A percentile compares a stretch with the other conserved stretches of the same genome.
phyloP scores from a whole-genome alignment of 2,888 invertebrate species.

The Cheilosia soror region DNA sequence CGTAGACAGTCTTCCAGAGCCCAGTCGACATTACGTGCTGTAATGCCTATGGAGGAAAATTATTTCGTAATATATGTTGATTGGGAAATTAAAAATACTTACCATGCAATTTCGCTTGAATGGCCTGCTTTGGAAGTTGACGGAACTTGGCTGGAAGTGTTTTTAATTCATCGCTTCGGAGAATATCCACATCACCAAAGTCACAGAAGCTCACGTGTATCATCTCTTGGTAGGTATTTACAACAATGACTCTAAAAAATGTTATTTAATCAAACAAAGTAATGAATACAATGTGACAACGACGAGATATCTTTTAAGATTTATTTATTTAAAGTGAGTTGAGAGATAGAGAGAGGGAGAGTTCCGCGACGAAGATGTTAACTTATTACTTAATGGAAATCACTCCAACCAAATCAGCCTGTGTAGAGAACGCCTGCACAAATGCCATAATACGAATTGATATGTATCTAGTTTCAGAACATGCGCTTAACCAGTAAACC shows the following conservation, averaged over 20 bases:
- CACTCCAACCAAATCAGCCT: too few relatives aligned
- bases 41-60: slow-evolving; percentile 83
- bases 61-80: not conserved
- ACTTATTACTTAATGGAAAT: too few relatives aligned
- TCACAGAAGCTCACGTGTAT: slow-evolving; percentile 87
- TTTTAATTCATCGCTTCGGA: slow-evolving; percentile 85
- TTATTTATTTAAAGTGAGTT: too few relatives aligned
- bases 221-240: slow-evolving; percentile 85
- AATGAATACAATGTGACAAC: not conserved
- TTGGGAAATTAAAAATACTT: slow-evolving; percentile 30
- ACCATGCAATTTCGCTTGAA: slow-evolving; percentile 88
- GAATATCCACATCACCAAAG: slow-evolving; percentile 86
- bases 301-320: too few relatives aligned
- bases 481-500: too few relatives aligned
- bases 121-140: slow-evolving; percentile 87
- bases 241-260: slow-evolving; percentile 84
- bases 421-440: too few relatives aligned
- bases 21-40: slow-evolving; percentile 84
- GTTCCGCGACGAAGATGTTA: too few relatives aligned
- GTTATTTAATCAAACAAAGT: not conserved
- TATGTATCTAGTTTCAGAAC: too few relatives aligned
- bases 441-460: too few relatives aligned
- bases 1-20: slow-evolving; percentile 87
- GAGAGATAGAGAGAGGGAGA: too few relatives aligned
- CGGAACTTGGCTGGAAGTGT: slow-evolving; percentile 85